Evolutionary conservation across 1,140 invertebrate genomes (phyloP), one percentile per base, ranked within the genome.

Genomic region (Palaemon carinicauda): DNA sequence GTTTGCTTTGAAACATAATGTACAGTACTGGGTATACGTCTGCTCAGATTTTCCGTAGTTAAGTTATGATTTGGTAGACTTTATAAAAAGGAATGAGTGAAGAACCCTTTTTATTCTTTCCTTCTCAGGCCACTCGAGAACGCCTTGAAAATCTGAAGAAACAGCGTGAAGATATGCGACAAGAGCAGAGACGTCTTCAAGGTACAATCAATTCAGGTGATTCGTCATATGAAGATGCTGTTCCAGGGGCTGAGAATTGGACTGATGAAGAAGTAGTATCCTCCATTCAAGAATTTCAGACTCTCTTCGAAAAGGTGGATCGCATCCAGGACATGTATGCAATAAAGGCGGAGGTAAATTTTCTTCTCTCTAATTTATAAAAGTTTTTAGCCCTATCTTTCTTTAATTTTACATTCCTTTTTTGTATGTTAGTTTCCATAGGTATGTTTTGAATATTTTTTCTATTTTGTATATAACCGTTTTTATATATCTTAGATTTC

Each of bases 241-340:
- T 89, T 29, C 88, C 88, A 29, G 88, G 88, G 14, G 80, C 85
- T 0, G 73, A 82, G 21, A 82, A 78, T 41, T 89, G 88, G 88
- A 41, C 85, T 0, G 21, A 54, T 19, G 75, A 80, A 17, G 79
- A 87, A 27, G 33, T 89, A 21, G 73, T 27, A n/a, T n/a, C 56
- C 9, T 81, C 54, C n/a, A 52, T 89, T 17, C 53, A 50, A 29
- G 88, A 89, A 31, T 89, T 89, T 73, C 80, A 87, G 85, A 56
- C 65, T 52, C 60, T 87, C 24, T 71, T 24, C 24, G 82, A 89
- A 17, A 89, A 89, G 65, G 81, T 89, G 51, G 80, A 79, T 29
- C 75, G 71, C 15, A 65, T 89, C n/a, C 77, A 56, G 21, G 14
- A 15, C 10, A 77, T 83, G 5, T 89, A 89, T 27, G 41, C 65